phyloP scores from a whole-genome alignment of 2,113 vertebrate genomes.

The Pseudorhombus dupliciocellatus region DNA sequence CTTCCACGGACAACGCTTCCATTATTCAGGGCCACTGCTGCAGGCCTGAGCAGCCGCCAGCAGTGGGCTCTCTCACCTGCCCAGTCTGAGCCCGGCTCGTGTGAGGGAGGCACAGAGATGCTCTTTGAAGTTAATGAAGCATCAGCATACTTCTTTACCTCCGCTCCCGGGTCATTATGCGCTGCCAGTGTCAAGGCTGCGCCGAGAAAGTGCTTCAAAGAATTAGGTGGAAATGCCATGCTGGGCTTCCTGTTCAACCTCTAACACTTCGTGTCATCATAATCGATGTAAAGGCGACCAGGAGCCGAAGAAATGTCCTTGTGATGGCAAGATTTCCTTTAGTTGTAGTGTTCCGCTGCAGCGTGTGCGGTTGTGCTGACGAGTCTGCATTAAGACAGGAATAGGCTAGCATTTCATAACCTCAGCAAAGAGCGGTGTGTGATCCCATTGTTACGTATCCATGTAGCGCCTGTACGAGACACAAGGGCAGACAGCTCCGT shows the following conservation, averaged over 20 bases:
- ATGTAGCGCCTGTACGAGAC: constrained; percentile 20
- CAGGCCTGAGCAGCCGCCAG: constrained; percentile 65
- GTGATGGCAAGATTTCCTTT: background rate
- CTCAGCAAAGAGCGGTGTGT: constrained; percentile 36
- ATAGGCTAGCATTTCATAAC: constrained; percentile 31
- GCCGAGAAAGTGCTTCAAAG: constrained; percentile 31
- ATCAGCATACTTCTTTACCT: constrained; percentile 61
- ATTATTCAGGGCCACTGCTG: constrained; percentile 15
- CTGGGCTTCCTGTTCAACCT: constrained; percentile 31
- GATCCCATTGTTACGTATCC: constrained; percentile 5
- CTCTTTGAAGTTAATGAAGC: constrained; percentile 74
- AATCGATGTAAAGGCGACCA: background rate
- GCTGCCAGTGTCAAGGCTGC: constrained; percentile 45
- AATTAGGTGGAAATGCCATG: background rate
- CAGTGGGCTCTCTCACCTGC: constrained; percentile 56
- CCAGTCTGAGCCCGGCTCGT: constrained; percentile 44
- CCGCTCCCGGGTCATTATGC: constrained; percentile 51
- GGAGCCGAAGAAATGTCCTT: background rate
- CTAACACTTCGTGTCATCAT: constrained; percentile 3
- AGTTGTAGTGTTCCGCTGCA: background rate
- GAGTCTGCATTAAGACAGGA: constrained; percentile 5
- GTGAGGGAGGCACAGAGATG: constrained; percentile 51
- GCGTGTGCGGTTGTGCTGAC: constrained; percentile 25
- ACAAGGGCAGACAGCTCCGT: constrained; percentile 4
- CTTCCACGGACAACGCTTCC: constrained; percentile 38